A percentile compares a stretch with the other conserved stretches of the same genome.
Evolutionary conservation across 2,888 invertebrate genomes (phyloP).

Genomic region (Frankliniella fusca): DNA sequence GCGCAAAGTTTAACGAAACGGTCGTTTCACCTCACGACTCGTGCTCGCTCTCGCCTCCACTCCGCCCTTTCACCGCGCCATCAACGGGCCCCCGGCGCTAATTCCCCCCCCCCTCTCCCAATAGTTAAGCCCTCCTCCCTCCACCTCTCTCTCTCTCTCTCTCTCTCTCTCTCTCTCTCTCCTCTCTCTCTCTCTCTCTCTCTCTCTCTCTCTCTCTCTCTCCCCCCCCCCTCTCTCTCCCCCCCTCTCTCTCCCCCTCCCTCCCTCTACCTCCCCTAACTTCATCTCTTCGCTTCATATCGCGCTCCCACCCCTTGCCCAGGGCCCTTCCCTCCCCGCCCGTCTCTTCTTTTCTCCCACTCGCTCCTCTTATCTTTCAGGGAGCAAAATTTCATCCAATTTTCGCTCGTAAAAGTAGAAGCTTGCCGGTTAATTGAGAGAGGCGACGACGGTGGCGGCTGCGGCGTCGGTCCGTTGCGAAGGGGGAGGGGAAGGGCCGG

Average conservation of each 20-base stretch:
- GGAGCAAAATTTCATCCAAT: slow-evolving; percentile 17
- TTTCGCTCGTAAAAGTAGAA: slow-evolving; percentile 25
- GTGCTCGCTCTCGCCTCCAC: no score
- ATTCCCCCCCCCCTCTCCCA: neutral
- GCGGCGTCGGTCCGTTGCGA: neutral
- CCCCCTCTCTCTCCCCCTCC: neutral
- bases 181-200: neutral
- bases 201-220: neutral
- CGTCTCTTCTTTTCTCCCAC: neutral
- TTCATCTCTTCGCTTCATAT: neutral
- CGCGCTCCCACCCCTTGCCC: neutral
- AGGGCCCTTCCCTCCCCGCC: neutral
- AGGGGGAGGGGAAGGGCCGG: no score
- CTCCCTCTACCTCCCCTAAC: neutral
- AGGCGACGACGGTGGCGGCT: neutral
- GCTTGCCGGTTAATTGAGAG: slow-evolving; percentile 24
- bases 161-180: neutral
- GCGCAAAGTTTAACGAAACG: no score
- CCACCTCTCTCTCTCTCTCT: neutral
- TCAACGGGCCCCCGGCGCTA: neutral
- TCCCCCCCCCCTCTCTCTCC: neutral
- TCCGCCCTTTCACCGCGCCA: neutral
- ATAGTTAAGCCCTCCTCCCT: neutral
- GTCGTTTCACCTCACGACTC: no score
- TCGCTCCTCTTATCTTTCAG: slow-evolving; percentile 7